Evolutionary conservation across 1,140 invertebrate genomes (phyloP), one percentile per base, ranked within the genome.

Genomic region (Formica selysi): DNA sequence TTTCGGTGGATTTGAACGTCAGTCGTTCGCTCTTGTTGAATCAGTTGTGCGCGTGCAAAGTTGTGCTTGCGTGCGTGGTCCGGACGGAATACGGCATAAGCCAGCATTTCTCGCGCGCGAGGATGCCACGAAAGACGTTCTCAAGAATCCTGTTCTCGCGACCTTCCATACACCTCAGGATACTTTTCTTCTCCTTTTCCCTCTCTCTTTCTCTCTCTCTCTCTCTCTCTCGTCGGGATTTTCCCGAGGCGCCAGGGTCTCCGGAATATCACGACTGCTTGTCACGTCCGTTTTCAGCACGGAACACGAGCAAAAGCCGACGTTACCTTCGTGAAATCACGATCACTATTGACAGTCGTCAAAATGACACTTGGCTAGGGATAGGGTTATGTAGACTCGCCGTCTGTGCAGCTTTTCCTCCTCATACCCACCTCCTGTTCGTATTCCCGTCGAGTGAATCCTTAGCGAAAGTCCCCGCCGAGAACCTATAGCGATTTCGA

Each of bases 261-360:
- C 13, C 51, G 48, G 78, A 86, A 86, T 68, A 86, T 89, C 86
- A 62, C 48, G 79, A 57, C 59, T 90, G 86, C 89, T 88, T 59
- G 73, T 90, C 89, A 90, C 85, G 89, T 90, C 41, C 64, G 70
- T 85, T 54, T 73, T 87, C 73, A 61, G 79, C 85, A 62, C n/a
- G 71, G 44, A 68, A 65, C 64, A 70, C 84, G 84, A 85, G 84
- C 86, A 81, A 85, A 85, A 87, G 76, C 57, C 61, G 78, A 86
- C 89, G 80, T 87, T 85, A 85, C 76, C 74, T 48, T 85, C 61
- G 85, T 84, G 67, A 59, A 87, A 78, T 87, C 81, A 76, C 80
- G 81, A 87, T 83, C 89, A 73, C 76, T 78, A 73, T 86, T 71
- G 85, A 68, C 83, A 90, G 68, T 87, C 85, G 65, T 85, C 83